Base-by-base conservation (phyloP, 2,797 vertebrate genomes). In the Peromyscus aztecus region DNA sequence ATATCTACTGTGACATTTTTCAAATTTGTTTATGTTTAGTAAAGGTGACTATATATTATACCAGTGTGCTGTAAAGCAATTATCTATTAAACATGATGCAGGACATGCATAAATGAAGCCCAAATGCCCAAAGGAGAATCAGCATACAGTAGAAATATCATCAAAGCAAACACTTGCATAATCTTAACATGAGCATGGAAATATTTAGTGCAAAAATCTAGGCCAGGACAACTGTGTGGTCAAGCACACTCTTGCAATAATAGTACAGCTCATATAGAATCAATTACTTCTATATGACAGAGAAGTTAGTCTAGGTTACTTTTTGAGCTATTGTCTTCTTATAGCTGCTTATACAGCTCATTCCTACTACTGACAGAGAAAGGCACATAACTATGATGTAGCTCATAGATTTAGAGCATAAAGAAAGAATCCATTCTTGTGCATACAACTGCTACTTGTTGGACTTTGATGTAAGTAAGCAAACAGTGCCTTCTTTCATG, bases 201-300 rank as follows among this genome's bases (percentile, higher is more conserved):
- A 95, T 69, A 19, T 67, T 49, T 52, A 80, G 34, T 34, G 85
- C 12, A 34, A 90, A 92, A 89, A 4, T 0, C 52, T 90, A 40
- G 55, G n/a, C 34, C 24, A 81, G 27, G 14, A 17, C 75, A 94
- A 1, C 69, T 2, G 27, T 73, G 0, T 43, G 34, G 37, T 31
- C 69, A 34, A 29, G 43, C 52, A 49, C 21, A 40, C n/a, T 9
- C 16, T 17, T 87, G 24, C 17, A 83, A 24, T 57, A 31, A 85
- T 95, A 69, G 90, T 90, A 76, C 52, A 85, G 71, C 76, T 40
- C 23, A 87, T n/a, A 52, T 14, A 95, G 73, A 95, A 91, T 46
- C 49, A 94, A 43, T 95, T 90, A 93, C 16, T 84, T 86, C 52
- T 23, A 43, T 37, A n/a, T 31, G 37, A 31, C 17, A 78, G 59